Conservation (phyloP, 2,113 vertebrate genomes). For the Neofelis nebulosa region DNA sequence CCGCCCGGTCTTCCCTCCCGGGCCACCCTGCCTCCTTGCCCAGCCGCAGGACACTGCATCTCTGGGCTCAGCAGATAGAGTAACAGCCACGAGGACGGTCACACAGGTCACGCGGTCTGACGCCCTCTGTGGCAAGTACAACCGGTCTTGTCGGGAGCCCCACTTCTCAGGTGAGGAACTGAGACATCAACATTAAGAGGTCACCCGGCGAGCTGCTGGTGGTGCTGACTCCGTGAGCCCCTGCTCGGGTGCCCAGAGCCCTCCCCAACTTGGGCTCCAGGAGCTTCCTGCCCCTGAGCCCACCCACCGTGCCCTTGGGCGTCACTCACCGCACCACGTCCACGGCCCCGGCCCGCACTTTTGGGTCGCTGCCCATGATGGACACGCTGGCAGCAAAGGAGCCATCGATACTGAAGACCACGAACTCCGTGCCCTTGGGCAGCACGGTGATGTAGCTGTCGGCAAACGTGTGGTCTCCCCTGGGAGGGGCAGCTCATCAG, state of each 20-base stretch:
- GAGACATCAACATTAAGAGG: no score
- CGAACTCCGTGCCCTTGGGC: constrained; percentile 94
- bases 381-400: constrained; percentile 99
- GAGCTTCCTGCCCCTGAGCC: not conserved
- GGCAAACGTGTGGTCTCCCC: constrained; percentile 96
- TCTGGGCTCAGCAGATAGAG: not conserved
- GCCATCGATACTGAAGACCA: constrained; percentile 99
- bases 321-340: constrained; percentile 95
- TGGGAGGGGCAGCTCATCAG: constrained; percentile 66
- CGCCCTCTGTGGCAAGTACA: rapidly evolving
- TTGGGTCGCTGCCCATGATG: constrained; percentile 99
- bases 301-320: rapidly evolving
- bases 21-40: not conserved
- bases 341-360: constrained; percentile 96
- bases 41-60: not conserved
- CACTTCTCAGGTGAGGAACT: not conserved
- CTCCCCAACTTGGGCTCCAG: not conserved
- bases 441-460: constrained; percentile 96
- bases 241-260: not conserved
- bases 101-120: rapidly evolving
- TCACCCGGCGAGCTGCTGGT: no score
- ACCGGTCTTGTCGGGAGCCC: not conserved
- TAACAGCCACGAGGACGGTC: rapidly evolving
- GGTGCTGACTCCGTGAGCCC: not conserved
- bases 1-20: not conserved